Evolutionary conservation across 2,797 vertebrate genomes (phyloP).

Genomic region (Sarcoramphus papa): DNA sequence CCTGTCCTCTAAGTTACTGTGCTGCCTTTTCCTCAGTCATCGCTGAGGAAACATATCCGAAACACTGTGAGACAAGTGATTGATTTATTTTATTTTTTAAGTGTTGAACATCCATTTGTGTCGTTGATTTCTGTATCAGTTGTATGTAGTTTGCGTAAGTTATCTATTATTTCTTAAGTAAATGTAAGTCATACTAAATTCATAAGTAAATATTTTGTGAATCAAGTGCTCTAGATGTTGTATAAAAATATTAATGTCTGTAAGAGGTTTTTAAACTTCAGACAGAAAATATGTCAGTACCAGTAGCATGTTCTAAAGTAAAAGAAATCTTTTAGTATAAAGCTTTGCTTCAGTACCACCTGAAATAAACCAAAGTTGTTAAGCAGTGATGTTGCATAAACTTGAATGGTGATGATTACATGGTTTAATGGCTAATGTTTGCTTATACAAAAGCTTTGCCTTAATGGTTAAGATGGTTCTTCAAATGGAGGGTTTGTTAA

Average conservation of each 20-base stretch:
- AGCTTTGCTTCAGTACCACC: not conserved
- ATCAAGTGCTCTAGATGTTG: not conserved
- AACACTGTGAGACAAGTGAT: not conserved
- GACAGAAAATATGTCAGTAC: not conserved
- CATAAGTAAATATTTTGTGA: not conserved
- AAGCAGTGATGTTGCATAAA: not conserved
- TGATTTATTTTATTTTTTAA: fast-evolving
- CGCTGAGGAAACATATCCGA: not conserved
- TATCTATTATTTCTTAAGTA: not conserved
- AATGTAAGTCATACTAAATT: not conserved
- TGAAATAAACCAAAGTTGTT: not conserved
- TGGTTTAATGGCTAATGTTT: not conserved
- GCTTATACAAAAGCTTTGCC: not conserved
- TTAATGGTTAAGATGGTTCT: not conserved
- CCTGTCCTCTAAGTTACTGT: not conserved
- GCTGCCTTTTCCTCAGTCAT: not conserved
- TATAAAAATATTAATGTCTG: not conserved
- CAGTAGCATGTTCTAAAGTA: not conserved
- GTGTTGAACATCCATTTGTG: not conserved
- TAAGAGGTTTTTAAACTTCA: not conserved
- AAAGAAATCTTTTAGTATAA: not conserved
- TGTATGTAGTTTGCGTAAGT: not conserved
- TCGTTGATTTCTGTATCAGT: fast-evolving
- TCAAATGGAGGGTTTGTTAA: not conserved
- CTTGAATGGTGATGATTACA: not conserved